These are phyloP conservation scores for Tachina fera DNA, from an alignment of 2,888 invertebrate genomes.

Conservation along the genomic window DNA sequence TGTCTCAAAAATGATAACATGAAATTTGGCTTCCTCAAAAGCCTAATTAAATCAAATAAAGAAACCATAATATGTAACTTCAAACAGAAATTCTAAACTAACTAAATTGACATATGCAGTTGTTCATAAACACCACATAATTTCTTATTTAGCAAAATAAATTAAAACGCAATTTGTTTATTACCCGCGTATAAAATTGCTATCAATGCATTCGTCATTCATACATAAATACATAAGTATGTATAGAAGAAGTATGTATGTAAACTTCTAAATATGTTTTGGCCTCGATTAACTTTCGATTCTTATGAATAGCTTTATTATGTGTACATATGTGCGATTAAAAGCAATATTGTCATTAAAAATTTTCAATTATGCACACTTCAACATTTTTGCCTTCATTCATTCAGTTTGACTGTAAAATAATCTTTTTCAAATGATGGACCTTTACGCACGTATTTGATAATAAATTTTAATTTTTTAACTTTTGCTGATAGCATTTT, in stretches of 20 bases:
- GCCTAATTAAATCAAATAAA: too few relatives aligned
- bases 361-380: not conserved
- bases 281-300: not conserved
- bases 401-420: not conserved
- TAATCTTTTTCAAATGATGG: constrained; percentile 8
- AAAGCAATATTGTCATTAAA: not conserved
- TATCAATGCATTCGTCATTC: constrained; percentile 7
- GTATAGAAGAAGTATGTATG: not conserved
- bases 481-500: constrained; percentile 14
- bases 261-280: not conserved
- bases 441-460: constrained; percentile 35
- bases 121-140: not conserved
- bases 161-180: constrained; percentile 36
- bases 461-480: constrained; percentile 20
- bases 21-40: too few relatives aligned
- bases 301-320: not conserved
- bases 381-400: not conserved
- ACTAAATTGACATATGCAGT: not conserved
- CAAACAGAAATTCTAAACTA: not conserved
- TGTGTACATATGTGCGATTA: not conserved
- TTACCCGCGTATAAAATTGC: not conserved
- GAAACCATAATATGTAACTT: too few relatives aligned
- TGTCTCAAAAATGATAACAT: too few relatives aligned
- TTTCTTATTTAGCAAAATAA: not conserved
- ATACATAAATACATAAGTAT: not conserved